Base-by-base conservation (phyloP, 2,113 vertebrate genomes). In the Megaceryle maxima region DNA sequence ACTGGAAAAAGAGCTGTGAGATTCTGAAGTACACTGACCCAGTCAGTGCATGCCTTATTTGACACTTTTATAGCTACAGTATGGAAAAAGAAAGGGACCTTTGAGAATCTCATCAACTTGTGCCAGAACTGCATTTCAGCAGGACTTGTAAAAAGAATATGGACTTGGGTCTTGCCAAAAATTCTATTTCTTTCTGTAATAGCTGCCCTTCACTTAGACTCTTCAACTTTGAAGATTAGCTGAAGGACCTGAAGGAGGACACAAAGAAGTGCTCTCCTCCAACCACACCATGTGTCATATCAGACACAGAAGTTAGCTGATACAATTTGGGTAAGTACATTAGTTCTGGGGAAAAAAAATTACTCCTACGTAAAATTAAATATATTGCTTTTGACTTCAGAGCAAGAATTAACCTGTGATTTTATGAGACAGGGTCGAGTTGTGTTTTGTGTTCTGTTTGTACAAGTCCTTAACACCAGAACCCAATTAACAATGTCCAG, bases 151-250 rank as follows among this genome's bases (percentile, higher is more conserved):
- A 72, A 88, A 84, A 48, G 31, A 79, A 33, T 35, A 81, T 25
- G 17, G 87, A 55, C 59, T 59, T 56, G 55, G 75, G 26, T 62
- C 46, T 72, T 87, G 10, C 21, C 63, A 83, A 69, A 91, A 96
- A 55, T 29, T 62, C 2, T 11, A 62, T 73, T 90, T 88, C 50
- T 18, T 73, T 73, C 44, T 67, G 33, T 78, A 73, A 80, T 76
- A 94, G 73, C 22, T 91, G 77, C 12, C 51, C 25, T 63, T 81
- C 88, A 48, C n/a, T 73, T 46, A 86, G 83, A 59, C 80, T 84
- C 39, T 35, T 62, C 28, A 6, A 33, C 25, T 81, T 21, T 28
- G 4, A 88, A 72, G 43, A 91, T 37, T 29, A 79, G 33, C 48
- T 80, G 37, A 77, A 76, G 31, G 50, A 72, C 48, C 28, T 80